Evolutionary conservation across 2,888 invertebrate genomes (phyloP), one percentile per base, ranked within the genome.

Genomic region (Sylvicola cinctus): DNA sequence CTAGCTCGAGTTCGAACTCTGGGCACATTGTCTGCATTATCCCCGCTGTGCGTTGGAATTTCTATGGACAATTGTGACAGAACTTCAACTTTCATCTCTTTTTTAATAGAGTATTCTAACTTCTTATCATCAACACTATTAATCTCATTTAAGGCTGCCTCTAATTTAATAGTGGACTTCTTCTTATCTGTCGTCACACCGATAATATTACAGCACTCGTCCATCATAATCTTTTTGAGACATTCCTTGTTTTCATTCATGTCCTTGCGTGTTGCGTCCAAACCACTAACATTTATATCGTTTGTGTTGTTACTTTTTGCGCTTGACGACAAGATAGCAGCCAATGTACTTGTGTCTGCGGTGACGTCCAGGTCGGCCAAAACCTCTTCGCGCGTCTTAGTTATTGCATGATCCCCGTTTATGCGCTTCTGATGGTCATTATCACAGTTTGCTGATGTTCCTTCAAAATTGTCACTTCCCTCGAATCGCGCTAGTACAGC

Each of bases 1-100:
- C 71, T 68, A 14, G 74, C 72, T 31, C 75, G 61, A 31, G 75
- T 76, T 34, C 74, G 60, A 8, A 73, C 68, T 34, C 68, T 65
- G 11, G 62, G 59, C 11, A 54, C 30, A 47, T 59, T 38, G 49
- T 58, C 50, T 39, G 43, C 34, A 36, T 26, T 33, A 25, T 56
- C 55, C 20, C 20, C 20, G 45, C 62, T 51, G 39, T 66, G 55
- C 31, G 60, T 56, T 4, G 85, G 85, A 44, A 85, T 85, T 52
- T 85, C 85, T 45, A 85, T 85, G 2, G 83, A 64, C 45, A 85
- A 65, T 50, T 84, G 83, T 48, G 81, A 78, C 29, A 80, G 58
- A 32, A 76, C 61, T 51, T 61, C 50, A 41, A 62, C 61, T 4
- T 58, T 39, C 4, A n/a, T 13, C 6, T 28, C 11, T 37, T 53